Percentiles rank a stretch among this genome's conserved stretches.
Evolutionary conservation across 2,888 invertebrate genomes (phyloP).

Genomic region (Caenorhabditis auriculariae): DNA sequence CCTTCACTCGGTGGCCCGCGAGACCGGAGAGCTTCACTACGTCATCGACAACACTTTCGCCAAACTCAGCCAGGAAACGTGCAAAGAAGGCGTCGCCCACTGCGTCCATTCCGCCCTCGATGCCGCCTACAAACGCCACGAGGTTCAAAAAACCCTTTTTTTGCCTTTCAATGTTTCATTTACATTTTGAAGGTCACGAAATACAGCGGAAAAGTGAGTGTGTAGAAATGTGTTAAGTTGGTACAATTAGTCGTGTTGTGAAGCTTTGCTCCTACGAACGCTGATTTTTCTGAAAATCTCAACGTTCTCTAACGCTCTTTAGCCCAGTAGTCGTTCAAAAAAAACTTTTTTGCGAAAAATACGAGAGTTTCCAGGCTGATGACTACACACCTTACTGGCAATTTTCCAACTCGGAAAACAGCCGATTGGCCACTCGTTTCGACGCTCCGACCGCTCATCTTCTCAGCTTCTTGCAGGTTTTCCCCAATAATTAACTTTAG

Average conservation of each 20-base stretch:
- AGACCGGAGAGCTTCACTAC: slow-evolving; percentile 41
- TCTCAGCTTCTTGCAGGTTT: slow-evolving; percentile 38
- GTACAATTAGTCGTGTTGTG: too few species aligned
- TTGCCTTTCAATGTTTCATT: neutral
- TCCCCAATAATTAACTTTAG: neutral
- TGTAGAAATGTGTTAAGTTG: too few species aligned
- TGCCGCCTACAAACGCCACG: slow-evolving; percentile 25
- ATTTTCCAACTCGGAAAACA: slow-evolving; percentile 36
- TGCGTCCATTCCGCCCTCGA: slow-evolving; percentile 33
- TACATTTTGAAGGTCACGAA: neutral
- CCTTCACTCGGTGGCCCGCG: slow-evolving; percentile 30
- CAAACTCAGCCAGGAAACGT: slow-evolving; percentile 14
- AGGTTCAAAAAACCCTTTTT: slow-evolving; percentile 7
- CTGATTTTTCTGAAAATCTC: too few species aligned
- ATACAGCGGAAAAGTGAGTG: neutral
- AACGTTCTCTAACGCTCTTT: too few species aligned
- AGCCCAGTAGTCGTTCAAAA: neutral
- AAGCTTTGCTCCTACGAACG: too few species aligned
- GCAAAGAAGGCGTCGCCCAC: slow-evolving; percentile 15
- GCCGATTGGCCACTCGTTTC: slow-evolving; percentile 40
- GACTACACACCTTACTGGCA: slow-evolving; percentile 47
- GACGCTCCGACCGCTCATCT: slow-evolving; percentile 37
- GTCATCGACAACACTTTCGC: slow-evolving; percentile 43
- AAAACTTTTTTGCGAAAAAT: neutral
- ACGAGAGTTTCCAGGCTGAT: slow-evolving; percentile 8